Percentiles rank a stretch among this genome's conserved stretches.
These are phyloP conservation scores for Eupithecia inturbata DNA, from an alignment of 2,888 invertebrate genomes.

Conservation along the genomic window DNA sequence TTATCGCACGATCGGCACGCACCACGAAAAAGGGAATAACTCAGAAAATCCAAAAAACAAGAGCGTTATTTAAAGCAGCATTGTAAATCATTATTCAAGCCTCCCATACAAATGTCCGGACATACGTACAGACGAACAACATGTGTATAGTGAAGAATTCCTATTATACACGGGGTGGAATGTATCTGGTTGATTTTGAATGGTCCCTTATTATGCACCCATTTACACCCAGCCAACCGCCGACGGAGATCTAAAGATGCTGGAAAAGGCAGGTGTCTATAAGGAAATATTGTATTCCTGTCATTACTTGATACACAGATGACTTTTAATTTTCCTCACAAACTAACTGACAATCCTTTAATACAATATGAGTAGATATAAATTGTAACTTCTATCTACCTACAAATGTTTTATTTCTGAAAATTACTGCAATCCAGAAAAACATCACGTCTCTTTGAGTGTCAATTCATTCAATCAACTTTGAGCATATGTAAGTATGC, in stretches of 20 bases:
- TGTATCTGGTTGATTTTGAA: constrained; percentile 81
- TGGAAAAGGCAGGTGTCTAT: constrained; percentile 39
- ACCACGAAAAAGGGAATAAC: constrained; percentile 44
- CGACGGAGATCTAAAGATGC: constrained; percentile 35
- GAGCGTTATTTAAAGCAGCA: constrained; percentile 53
- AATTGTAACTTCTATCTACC: background rate
- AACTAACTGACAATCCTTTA: background rate
- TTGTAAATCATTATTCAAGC: constrained; percentile 80
- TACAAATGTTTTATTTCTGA: background rate
- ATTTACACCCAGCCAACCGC: constrained; percentile 75
- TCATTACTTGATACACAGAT: background rate
- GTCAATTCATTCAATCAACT: background rate
- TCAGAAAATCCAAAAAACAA: constrained; percentile 43
- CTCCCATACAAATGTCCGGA: constrained; percentile 79
- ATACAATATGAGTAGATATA: background rate
- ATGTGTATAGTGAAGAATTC: constrained; percentile 76
- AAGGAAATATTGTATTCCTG: background rate
- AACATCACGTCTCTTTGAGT: background rate
- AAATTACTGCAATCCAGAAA: too few species aligned
- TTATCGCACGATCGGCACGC: constrained; percentile 40
- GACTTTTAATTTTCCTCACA: background rate
- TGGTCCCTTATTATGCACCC: constrained; percentile 83
- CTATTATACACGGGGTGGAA: constrained; percentile 77
- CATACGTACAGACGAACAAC: constrained; percentile 66
- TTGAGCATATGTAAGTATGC: background rate